Evolutionary conservation across 2,888 invertebrate genomes (phyloP).

Genomic region (Tridacna gigas): DNA sequence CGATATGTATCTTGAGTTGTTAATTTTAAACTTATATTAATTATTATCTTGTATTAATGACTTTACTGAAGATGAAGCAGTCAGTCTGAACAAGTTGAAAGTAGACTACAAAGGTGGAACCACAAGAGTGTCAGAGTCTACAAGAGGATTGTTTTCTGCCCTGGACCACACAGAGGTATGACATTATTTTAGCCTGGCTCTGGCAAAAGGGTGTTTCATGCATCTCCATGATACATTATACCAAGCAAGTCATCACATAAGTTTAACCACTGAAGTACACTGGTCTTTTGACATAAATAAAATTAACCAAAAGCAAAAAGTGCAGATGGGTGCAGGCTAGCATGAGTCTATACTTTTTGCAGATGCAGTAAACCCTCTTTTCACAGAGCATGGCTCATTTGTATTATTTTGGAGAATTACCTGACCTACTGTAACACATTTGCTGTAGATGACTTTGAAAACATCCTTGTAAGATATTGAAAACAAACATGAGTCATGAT

Average conservation of each 20-base stretch:
- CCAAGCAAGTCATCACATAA: too few relatives aligned
- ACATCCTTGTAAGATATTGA: too few relatives aligned
- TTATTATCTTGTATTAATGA: not conserved
- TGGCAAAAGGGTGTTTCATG: not conserved
- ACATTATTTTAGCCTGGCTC: not conserved
- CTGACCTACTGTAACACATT: not conserved
- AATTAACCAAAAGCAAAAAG: too few relatives aligned
- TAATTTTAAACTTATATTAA: too few relatives aligned
- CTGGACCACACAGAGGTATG: slow-evolving; percentile 69
- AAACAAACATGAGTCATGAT: too few relatives aligned
- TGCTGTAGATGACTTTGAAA: not conserved
- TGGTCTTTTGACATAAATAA: too few relatives aligned
- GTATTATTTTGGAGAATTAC: not conserved
- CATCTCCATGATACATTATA: not conserved
- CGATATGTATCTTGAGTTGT: too few relatives aligned
- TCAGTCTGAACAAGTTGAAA: slow-evolving; percentile 40
- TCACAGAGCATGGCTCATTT: too few relatives aligned
- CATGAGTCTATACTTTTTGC: too few relatives aligned
- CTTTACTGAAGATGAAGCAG: slow-evolving; percentile 40
- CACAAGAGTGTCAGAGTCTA: slow-evolving; percentile 7
- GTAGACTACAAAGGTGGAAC: slow-evolving; percentile 46
- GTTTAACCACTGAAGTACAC: too few relatives aligned
- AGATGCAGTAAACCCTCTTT: too few relatives aligned
- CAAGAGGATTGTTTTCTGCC: slow-evolving; percentile 60
- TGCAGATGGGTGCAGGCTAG: too few relatives aligned